Percentiles rank a stretch among this genome's conserved stretches.
phyloP scores from a whole-genome alignment of 2,888 invertebrate genomes.

The Rotaria sp. region DNA sequence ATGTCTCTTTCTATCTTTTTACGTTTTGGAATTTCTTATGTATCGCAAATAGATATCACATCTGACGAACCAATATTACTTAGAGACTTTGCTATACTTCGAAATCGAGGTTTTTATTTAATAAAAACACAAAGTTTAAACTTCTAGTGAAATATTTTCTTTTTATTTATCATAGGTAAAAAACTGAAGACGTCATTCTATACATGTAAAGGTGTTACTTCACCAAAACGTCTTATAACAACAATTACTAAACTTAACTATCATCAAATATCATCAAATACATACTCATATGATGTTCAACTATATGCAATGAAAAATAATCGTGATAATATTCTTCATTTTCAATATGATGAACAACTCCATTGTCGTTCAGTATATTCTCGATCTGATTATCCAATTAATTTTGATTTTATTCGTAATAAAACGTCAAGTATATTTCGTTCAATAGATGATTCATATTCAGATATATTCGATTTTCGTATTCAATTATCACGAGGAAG shows the following conservation, averaged over 20 bases:
- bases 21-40: neutral
- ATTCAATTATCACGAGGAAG: neutral
- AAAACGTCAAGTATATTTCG: neutral
- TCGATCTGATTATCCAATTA: neutral
- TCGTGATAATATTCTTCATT: neutral
- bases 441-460: neutral
- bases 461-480: conserved; percentile 2
- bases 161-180: neutral
- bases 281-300: neutral
- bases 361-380: neutral
- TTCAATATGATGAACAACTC: neutral
- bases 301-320: neutral
- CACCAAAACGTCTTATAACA: neutral
- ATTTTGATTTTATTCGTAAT: neutral
- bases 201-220: neutral
- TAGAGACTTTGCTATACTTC: neutral
- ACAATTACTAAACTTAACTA: neutral
- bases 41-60: neutral
- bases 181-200: neutral
- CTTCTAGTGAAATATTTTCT: neutral
- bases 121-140: neutral
- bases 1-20: neutral
- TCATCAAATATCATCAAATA: neutral
- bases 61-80: neutral
- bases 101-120: neutral